Percentiles rank a stretch among this genome's conserved stretches.
These are phyloP conservation scores for Heliornis fulica DNA, from an alignment of 2,113 vertebrate genomes.

Conservation along the genomic window DNA sequence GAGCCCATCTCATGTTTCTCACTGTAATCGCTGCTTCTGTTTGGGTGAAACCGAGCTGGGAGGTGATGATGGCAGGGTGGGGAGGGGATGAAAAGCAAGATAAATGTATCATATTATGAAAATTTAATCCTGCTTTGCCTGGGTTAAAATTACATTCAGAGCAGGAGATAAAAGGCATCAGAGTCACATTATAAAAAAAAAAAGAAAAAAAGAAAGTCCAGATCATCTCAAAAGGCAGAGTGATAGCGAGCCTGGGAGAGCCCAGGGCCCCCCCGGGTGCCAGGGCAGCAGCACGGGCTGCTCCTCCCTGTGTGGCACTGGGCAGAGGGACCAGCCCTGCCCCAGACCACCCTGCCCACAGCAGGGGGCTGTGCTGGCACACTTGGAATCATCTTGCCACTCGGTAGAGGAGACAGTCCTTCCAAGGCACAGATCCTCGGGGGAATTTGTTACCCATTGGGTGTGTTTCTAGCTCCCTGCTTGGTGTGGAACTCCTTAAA, in stretches of 20 bases:
- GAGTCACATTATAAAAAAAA: neutral
- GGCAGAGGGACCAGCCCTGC: neutral
- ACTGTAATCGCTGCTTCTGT: constrained; percentile 4
- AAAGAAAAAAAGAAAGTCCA: neutral
- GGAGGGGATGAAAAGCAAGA: constrained; percentile 36
- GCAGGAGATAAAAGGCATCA: constrained; percentile 64
- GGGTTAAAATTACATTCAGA: constrained; percentile 62
- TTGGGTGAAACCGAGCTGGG: constrained; percentile 22
- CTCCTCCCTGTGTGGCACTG: neutral
- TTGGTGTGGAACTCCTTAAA: fast-evolving
- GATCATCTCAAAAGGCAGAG: constrained; percentile 34
- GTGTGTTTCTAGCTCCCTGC: fast-evolving
- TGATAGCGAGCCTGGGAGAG: neutral
- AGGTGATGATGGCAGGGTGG: neutral
- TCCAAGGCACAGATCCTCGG: neutral
- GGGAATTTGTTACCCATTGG: neutral
- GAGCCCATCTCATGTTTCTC: constrained; percentile 2
- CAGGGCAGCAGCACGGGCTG: neutral
- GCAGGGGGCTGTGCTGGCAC: fast-evolving
- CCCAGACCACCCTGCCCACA: neutral
- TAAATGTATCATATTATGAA: constrained; percentile 65
- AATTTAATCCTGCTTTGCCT: constrained; percentile 75
- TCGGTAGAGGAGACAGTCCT: neutral
- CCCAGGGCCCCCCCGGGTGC: neutral
- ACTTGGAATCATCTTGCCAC: fast-evolving